A percentile compares a stretch with the other conserved stretches of the same genome.
Evolutionary conservation across 2,113 vertebrate genomes (phyloP).

Genomic region (Grantiella picta): DNA sequence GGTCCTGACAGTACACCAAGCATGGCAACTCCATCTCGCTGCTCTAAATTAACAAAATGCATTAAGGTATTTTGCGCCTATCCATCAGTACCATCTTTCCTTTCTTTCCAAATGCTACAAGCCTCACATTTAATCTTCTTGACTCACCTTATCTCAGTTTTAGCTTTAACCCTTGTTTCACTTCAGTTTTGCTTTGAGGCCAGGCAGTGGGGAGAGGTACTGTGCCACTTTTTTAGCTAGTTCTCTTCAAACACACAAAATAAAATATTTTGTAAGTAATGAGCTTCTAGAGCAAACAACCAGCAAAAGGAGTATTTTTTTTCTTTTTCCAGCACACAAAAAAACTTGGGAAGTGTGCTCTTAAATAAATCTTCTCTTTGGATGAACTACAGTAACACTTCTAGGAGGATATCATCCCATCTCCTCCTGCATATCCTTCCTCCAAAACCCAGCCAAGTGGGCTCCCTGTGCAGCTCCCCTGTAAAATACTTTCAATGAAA

Average conservation of each 20-base stretch:
- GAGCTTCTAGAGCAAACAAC: accelerated
- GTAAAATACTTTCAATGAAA: background rate
- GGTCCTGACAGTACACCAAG: background rate
- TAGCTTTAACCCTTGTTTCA: background rate
- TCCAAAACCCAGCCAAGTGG: background rate
- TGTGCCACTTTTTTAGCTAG: background rate
- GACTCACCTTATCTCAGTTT: background rate
- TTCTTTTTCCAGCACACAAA: background rate
- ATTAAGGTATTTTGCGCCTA: background rate
- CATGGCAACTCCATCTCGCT: background rate
- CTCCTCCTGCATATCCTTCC: background rate
- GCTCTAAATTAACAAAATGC: background rate
- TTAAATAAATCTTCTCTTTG: background rate
- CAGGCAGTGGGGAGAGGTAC: background rate
- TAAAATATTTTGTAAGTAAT: background rate
- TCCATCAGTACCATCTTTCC: background rate
- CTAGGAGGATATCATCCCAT: background rate
- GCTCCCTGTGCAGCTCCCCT: background rate
- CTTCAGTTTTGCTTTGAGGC: background rate
- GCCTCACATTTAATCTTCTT: background rate
- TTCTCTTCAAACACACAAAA: background rate
- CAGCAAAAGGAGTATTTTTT: accelerated
- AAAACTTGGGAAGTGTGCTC: background rate
- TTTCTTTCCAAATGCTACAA: background rate
- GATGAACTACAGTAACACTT: background rate